phyloP scores from a whole-genome alignment of 2,113 vertebrate genomes.

The Barbus barbus region DNA sequence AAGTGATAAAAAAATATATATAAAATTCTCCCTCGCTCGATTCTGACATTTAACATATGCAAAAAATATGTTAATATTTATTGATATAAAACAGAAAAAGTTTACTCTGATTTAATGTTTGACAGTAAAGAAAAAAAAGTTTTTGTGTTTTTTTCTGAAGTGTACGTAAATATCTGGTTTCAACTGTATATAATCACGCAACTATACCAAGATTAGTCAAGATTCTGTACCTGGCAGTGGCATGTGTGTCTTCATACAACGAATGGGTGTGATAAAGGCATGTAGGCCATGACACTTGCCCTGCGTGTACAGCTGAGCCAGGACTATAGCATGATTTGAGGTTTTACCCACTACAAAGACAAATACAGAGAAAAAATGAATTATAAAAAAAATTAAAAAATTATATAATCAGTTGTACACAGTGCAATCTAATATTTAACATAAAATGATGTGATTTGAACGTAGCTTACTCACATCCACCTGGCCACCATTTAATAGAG shows the following conservation, averaged over 20 bases:
- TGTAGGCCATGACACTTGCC: constrained; percentile 88
- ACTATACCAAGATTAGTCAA: not conserved
- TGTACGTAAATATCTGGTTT: too few relatives aligned
- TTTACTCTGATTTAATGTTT: too few relatives aligned
- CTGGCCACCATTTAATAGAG: constrained; percentile 99
- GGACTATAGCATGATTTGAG: constrained; percentile 92
- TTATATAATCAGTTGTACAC: not conserved
- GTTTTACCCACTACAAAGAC: constrained; percentile 91
- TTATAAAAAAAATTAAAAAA: not conserved
- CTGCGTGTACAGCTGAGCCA: constrained; percentile 92
- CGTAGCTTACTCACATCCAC: constrained; percentile 86
- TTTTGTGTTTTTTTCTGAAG: too few relatives aligned
- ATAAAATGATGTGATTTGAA: not conserved
- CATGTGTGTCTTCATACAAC: constrained; percentile 85
- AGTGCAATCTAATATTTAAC: not conserved
- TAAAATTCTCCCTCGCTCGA: too few relatives aligned
- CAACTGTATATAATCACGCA: not conserved
- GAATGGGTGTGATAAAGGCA: constrained; percentile 91
- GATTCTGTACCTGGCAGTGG: constrained; percentile 87
- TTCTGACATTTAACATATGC: too few relatives aligned
- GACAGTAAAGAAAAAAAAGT: too few relatives aligned
- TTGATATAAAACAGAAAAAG: too few relatives aligned
- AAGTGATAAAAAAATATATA: too few relatives aligned
- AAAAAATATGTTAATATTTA: too few relatives aligned
- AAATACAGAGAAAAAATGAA: not conserved